Evolutionary conservation across 2,888 invertebrate species (phyloP).

Genomic region (Candidula unifasciata): DNA sequence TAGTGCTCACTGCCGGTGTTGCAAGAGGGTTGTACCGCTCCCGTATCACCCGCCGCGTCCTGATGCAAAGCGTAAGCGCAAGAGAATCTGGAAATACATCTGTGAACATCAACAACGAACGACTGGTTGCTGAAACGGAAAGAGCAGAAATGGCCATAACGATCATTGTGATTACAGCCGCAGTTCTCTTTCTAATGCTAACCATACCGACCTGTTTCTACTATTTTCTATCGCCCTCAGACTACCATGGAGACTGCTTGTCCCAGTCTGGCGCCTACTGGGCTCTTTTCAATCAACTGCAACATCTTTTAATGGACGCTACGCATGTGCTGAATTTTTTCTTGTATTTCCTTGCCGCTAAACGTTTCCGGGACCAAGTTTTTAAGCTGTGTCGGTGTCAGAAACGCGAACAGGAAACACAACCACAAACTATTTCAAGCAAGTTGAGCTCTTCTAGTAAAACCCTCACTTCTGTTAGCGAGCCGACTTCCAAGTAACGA

Average conservation of each 20-base stretch:
- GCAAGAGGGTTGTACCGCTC: constrained; percentile 45
- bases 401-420: too few relatives aligned
- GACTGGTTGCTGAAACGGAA: constrained; percentile 28
- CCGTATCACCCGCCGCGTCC: constrained; percentile 46
- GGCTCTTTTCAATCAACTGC: constrained; percentile 46
- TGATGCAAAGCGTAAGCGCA: constrained; percentile 4
- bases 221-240: background rate
- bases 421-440: too few relatives aligned
- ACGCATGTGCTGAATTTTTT: constrained; percentile 70
- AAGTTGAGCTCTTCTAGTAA: too few relatives aligned
- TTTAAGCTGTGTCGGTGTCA: background rate
- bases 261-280: constrained; percentile 19
- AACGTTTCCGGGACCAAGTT: constrained; percentile 62
- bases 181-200: constrained; percentile 53
- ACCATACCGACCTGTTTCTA: constrained; percentile 51
- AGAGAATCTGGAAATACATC: constrained; percentile 22
- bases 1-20: constrained; percentile 52
- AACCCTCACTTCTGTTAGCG: too few relatives aligned
- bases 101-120: constrained; percentile 32
- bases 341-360: constrained; percentile 64
- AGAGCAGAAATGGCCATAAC: constrained; percentile 48
- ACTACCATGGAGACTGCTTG: too few relatives aligned
- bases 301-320: constrained; percentile 62
- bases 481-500: too few relatives aligned
- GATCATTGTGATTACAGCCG: constrained; percentile 55